Evolutionary conservation across 2,797 vertebrate genomes (phyloP), one percentile per base, ranked within the genome.

Genomic region (Microctenopoma lineatum): DNA sequence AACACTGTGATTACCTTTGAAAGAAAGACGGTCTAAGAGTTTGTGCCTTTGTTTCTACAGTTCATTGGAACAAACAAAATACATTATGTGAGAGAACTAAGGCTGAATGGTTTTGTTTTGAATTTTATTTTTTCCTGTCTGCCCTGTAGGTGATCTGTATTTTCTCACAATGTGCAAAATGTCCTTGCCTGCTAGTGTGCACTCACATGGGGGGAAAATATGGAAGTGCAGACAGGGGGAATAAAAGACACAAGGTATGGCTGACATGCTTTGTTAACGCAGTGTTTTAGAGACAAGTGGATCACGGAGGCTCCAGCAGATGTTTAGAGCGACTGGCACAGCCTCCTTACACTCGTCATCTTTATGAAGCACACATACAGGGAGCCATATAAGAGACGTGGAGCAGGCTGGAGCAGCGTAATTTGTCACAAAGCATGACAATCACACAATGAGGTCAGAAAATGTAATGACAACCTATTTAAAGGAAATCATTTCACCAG

Each of bases 401-500:
- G 21, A 65, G 63, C 41, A 26, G 67, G 50, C 32, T 32, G 56
- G 25, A 32, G 57, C 18, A 41, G 41, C 39, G 4, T 27, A 45
- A 48, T 75, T 72, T 42, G 50, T 56, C 55, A 34, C 39, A 38
- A 38, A 18, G 14, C 29, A 48, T 59, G 21, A 52, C 25, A 48
- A 18, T 64, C 2, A 3, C 39, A 64, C 67, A 70, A n/a, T 65
- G 27, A 73, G 10, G 29, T 46, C 7, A 15, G 5, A 61, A 60
- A 70, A 75, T 73, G 53, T 46, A 77, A 71, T 77, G 62, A 57
- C 32, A 59, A 44, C 59, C 64, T 59, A 55, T 68, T 73, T 75
- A 59, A 59, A 42, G 65, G 75, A 77, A 84, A 83, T 77, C 50
- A 76, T 79, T 75, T 70, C 68, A 79, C 66, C 75, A 66, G 72